Percentiles rank a stretch among this genome's conserved stretches.
These are phyloP conservation scores for Sphaerolaimus hirsutus DNA, from an alignment of 2,888 invertebrate species.

Conservation along the genomic window DNA sequence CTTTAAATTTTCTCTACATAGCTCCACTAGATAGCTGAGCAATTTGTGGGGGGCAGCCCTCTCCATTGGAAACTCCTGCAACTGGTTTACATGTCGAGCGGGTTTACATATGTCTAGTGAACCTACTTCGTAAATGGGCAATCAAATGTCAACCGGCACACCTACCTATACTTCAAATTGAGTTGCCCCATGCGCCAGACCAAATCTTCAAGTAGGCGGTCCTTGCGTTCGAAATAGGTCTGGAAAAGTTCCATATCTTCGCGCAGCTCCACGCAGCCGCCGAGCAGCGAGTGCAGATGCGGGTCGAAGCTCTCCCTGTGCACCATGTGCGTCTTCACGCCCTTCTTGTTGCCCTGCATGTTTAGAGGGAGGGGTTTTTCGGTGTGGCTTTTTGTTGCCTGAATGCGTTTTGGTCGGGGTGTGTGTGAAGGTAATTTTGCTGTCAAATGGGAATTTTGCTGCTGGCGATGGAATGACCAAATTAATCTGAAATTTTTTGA, in stretches of 20 bases:
- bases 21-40: no score
- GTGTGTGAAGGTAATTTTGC: background rate
- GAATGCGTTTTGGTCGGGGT: background rate
- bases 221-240: background rate
- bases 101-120: no score
- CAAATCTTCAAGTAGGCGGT: constrained; percentile 1
- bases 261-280: background rate
- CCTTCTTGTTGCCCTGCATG: background rate
- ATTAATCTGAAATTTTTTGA: no score
- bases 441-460: no score
- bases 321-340: background rate
- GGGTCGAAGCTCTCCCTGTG: background rate
- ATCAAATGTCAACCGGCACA: background rate
- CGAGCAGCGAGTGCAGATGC: background rate
- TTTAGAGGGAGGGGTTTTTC: background rate
- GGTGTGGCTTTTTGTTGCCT: background rate
- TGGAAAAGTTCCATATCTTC: background rate
- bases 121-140: no score
- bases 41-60: no score
- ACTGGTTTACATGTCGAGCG: no score
- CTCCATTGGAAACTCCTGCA: no score
- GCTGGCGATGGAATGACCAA: no score
- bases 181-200: constrained; percentile 2
- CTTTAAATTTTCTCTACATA: no score
- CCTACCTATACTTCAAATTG: background rate